These are phyloP conservation scores for Pipistrellus pygmaeus DNA, from an alignment of 2,797 vertebrate genomes.

Conservation along the genomic window DNA sequence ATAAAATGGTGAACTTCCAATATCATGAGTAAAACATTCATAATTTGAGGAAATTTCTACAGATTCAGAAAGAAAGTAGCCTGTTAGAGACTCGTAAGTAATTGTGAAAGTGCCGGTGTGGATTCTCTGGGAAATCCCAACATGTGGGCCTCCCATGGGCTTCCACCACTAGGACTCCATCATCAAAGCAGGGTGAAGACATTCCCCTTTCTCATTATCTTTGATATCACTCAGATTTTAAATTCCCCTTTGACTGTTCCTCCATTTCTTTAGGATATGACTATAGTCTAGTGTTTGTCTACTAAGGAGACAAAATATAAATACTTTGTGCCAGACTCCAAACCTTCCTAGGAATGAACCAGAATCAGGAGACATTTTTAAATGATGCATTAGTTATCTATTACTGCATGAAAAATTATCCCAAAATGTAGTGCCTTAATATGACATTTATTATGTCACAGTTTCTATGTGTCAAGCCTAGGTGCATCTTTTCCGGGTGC, in stretches of 20 bases:
- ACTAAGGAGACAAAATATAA: not conserved
- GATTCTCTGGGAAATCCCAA: not conserved
- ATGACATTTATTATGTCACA: not conserved
- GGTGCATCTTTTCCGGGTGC: not conserved
- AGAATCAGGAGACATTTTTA: not conserved
- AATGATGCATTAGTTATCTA: not conserved
- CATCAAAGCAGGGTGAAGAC: not conserved
- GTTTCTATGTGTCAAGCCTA: not conserved
- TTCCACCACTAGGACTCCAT: not conserved
- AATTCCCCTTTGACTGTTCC: not conserved
- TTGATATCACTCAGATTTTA: not conserved
- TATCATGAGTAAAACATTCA: not conserved
- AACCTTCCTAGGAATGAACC: not conserved
- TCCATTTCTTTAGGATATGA: not conserved
- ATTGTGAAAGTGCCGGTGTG: not conserved
- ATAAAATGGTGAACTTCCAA: constrained; percentile 8
- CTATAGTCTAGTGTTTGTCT: constrained; percentile 1
- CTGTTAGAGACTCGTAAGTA: not conserved
- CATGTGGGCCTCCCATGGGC: not conserved
- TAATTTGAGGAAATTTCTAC: not conserved
- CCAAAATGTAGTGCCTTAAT: not conserved
- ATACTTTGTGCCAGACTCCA: not conserved
- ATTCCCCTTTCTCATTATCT: not conserved
- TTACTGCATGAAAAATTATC: not conserved
- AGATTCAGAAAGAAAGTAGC: not conserved